These are phyloP conservation scores for Emydoidea blandingii DNA, from an alignment of 2,797 vertebrate genomes.

Conservation along the genomic window DNA sequence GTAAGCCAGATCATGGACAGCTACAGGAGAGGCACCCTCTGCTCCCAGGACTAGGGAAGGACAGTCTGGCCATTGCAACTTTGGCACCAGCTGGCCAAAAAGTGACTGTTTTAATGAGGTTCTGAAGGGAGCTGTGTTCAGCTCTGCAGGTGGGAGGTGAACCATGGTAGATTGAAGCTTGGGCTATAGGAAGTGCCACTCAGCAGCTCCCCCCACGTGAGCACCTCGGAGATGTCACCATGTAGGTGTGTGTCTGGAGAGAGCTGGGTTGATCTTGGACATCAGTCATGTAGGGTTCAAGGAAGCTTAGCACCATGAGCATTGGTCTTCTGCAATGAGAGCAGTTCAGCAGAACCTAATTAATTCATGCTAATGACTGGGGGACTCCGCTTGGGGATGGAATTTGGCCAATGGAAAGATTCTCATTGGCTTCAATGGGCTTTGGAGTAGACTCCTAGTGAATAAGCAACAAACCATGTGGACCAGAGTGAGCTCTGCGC, in stretches of 20 bases:
- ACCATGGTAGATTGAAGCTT: neutral
- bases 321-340: neutral
- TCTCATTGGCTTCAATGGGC: neutral
- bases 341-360: neutral
- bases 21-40: fast-evolving
- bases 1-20: neutral
- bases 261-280: neutral
- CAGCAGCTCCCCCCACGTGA: neutral
- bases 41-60: neutral
- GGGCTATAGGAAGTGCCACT: neutral
- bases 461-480: neutral
- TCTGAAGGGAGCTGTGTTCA: neutral
- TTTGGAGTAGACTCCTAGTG: neutral
- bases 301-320: neutral
- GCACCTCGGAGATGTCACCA: neutral
- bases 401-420: neutral
- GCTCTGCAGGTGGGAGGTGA: neutral
- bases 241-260: neutral
- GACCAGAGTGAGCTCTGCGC: neutral
- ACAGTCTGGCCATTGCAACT: neutral
- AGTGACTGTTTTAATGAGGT: neutral
- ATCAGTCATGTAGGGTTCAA: neutral
- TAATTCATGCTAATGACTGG: neutral
- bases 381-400: neutral
- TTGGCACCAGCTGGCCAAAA: neutral